phyloP scores from a whole-genome alignment of 2,113 vertebrate genomes.

The Galbula dea region DNA sequence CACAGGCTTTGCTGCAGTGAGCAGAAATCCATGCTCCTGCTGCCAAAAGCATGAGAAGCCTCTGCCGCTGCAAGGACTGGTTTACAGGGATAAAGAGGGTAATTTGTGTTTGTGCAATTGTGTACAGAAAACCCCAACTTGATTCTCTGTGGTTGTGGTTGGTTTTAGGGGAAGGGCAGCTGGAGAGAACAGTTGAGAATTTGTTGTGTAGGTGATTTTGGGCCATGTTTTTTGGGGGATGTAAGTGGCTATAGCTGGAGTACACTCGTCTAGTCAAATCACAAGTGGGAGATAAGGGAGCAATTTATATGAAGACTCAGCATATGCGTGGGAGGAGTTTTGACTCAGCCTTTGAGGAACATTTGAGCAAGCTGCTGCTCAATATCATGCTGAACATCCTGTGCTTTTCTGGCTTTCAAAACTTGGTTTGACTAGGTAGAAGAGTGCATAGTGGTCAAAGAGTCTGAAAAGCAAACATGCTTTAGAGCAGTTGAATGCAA shows the following conservation, averaged over 20 bases:
- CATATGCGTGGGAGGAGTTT: neutral
- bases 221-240: neutral
- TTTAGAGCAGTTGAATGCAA: neutral
- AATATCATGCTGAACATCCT: neutral
- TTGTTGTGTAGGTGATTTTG: neutral
- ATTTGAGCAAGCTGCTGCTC: neutral
- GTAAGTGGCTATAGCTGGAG: neutral
- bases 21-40: neutral
- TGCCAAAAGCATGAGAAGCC: neutral
- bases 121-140: neutral
- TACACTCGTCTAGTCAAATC: neutral
- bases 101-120: neutral
- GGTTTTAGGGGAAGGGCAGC: neutral
- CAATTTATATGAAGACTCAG: neutral
- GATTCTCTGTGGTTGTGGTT: neutral
- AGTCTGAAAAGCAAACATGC: neutral
- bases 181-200: neutral
- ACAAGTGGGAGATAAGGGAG: neutral
- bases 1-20: neutral
- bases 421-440: neutral
- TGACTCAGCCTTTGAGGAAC: neutral
- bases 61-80: accelerated
- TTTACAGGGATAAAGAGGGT: accelerated
- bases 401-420: neutral
- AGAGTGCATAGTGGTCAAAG: neutral